phyloP scores from a whole-genome alignment of 2,888 invertebrate species.

The Hipparchia semele region DNA sequence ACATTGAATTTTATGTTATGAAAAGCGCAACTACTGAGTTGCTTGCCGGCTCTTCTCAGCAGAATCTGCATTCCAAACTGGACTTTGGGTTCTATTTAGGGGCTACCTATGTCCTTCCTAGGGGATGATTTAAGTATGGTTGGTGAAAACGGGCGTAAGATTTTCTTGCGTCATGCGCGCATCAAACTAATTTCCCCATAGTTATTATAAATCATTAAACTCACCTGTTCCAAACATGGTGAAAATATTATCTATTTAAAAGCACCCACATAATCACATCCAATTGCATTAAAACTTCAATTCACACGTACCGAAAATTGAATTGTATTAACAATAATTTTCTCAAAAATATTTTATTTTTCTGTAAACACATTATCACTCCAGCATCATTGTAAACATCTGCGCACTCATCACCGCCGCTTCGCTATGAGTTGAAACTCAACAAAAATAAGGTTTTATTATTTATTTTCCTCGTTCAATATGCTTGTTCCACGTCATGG shows the following conservation, averaged over 20 bases:
- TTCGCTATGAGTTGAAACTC: background rate
- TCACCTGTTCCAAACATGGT: slow-evolving; percentile 20
- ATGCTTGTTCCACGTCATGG: slow-evolving; percentile 34
- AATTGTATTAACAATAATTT: background rate
- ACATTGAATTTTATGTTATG: too few relatives aligned
- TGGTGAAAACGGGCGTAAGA: too few relatives aligned
- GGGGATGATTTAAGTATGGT: too few relatives aligned
- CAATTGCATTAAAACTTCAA: background rate
- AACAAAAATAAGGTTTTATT: slow-evolving; percentile 21
- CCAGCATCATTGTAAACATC: background rate
- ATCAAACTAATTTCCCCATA: background rate
- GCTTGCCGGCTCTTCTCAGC: too few relatives aligned
- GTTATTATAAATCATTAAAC: background rate
- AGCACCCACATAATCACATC: slow-evolving; percentile 12
- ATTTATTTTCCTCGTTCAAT: slow-evolving; percentile 20
- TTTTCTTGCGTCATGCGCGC: too few relatives aligned
- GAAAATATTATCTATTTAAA: background rate
- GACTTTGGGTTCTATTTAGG: too few relatives aligned
- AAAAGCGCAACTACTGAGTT: too few relatives aligned
- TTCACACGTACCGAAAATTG: slow-evolving; percentile 10
- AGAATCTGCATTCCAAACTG: too few relatives aligned
- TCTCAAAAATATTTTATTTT: background rate
- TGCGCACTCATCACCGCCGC: background rate
- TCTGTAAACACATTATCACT: background rate
- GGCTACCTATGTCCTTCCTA: too few relatives aligned